phyloP scores from a whole-genome alignment of 2,797 vertebrate genomes.

The Brotula barbata region DNA sequence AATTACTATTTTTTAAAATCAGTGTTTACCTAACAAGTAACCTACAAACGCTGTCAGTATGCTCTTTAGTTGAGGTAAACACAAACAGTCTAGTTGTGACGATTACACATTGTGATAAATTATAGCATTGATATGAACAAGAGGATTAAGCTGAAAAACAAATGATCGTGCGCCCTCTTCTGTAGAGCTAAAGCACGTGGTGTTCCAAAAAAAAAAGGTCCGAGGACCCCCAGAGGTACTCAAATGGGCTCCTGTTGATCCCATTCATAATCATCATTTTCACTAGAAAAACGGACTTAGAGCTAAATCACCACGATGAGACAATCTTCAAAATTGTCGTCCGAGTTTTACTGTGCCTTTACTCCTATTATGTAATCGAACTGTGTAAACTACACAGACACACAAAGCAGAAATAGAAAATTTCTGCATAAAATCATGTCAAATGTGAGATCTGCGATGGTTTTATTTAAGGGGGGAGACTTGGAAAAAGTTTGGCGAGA shows the following conservation, averaged over 20 bases:
- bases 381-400: too few relatives aligned
- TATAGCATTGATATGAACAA: not conserved
- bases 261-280: not conserved
- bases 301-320: not conserved
- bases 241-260: not conserved
- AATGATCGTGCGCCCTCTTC: conserved; percentile 65
- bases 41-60: conserved; percentile 17
- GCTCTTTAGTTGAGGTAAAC: not conserved
- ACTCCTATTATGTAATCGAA: conserved; percentile 15
- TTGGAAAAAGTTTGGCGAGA: conserved; percentile 27
- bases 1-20: conserved; percentile 41
- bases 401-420: not conserved
- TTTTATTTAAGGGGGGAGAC: conserved; percentile 2
- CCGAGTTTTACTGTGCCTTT: not conserved
- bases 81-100: conserved; percentile 1
- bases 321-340: not conserved
- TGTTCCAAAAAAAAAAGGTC: conserved; percentile 3
- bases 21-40: conserved; percentile 37
- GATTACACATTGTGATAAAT: conserved; percentile 21
- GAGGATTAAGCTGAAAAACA: not conserved
- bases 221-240: conserved; percentile 7
- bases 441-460: conserved; percentile 16
- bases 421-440: conserved; percentile 26
- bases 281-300: not conserved
- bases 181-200: conserved; percentile 20